Percentiles rank a stretch among this genome's conserved stretches.
Conservation (phyloP, 1,140 invertebrate genomes). For the Drosophila truncata region DNA sequence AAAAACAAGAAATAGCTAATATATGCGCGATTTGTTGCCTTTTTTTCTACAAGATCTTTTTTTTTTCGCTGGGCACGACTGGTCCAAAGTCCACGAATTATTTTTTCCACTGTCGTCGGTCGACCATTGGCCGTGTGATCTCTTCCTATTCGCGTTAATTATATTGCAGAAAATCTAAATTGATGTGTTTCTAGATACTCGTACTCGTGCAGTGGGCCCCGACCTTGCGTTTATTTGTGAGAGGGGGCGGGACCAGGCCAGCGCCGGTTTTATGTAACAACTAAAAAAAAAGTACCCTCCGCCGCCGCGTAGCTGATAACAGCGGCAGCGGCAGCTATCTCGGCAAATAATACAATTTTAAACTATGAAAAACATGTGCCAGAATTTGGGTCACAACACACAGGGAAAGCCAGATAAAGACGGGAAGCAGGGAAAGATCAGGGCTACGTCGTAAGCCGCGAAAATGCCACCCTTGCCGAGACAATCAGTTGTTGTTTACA, state of each 20-base stretch:
- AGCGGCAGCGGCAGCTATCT: conserved; percentile 10
- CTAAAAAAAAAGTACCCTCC: background rate
- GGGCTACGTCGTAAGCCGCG: conserved; percentile 19
- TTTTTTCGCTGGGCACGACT: conserved; percentile 32
- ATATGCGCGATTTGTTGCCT: conserved; percentile 36
- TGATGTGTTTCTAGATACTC: conserved; percentile 43
- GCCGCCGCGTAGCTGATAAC: conserved; percentile 20
- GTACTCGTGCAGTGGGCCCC: conserved; percentile 24
- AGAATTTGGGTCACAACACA: conserved; percentile 33
- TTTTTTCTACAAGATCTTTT: conserved; percentile 27
- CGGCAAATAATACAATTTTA: conserved; percentile 2
- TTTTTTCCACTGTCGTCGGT: conserved; percentile 15
- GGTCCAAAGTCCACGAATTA: conserved; percentile 56
- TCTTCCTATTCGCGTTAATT: conserved; percentile 32
- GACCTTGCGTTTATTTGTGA: conserved; percentile 9
- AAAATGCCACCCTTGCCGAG: conserved; percentile 32
- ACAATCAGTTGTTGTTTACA: conserved; percentile 19
- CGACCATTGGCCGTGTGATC: conserved; percentile 5
- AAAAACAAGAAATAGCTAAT: conserved; percentile 38
- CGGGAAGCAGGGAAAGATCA: conserved; percentile 20
- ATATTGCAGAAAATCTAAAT: conserved; percentile 58
- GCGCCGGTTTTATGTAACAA: conserved; percentile 45
- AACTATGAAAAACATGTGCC: conserved; percentile 43
- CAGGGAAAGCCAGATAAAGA: conserved; percentile 3
- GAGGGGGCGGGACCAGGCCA: conserved; percentile 11